A percentile compares a stretch with the other conserved stretches of the same genome.
phyloP scores from a whole-genome alignment of 2,888 invertebrate genomes.

The Spodoptera exigua region DNA sequence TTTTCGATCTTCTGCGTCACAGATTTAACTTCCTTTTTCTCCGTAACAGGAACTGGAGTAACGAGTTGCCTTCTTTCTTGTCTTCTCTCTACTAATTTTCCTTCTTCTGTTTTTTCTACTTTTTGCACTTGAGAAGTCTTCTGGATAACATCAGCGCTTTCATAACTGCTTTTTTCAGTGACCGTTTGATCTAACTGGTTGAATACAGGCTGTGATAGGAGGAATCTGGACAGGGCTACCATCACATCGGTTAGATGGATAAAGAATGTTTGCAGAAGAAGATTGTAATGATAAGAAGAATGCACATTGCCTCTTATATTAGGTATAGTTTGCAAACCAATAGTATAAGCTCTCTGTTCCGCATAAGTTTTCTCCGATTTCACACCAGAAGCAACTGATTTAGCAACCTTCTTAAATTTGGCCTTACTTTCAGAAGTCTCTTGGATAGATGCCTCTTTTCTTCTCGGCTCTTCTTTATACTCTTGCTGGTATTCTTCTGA shows the following conservation, averaged over 20 bases:
- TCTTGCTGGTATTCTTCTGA: constrained; percentile 60
- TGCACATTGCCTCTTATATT: constrained; percentile 75
- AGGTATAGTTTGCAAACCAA: constrained; percentile 81
- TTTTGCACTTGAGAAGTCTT: constrained; percentile 33
- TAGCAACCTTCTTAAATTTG: constrained; percentile 33
- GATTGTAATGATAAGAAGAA: constrained; percentile 75
- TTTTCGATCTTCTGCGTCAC: constrained; percentile 40
- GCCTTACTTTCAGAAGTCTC: constrained; percentile 42
- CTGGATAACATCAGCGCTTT: constrained; percentile 9
- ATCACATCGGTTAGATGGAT: constrained; percentile 85
- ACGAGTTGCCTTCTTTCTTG: constrained; percentile 18
- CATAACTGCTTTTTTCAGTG: constrained; percentile 19
- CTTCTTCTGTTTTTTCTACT: constrained; percentile 30
- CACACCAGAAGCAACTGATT: constrained; percentile 13
- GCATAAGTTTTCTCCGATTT: constrained; percentile 47
- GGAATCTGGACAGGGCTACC: constrained; percentile 81
- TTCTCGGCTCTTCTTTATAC: constrained; percentile 44
- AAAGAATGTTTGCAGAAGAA: constrained; percentile 82
- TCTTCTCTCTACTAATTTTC: constrained; percentile 35
- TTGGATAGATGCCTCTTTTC: constrained; percentile 27
- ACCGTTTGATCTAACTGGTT: constrained; percentile 22
- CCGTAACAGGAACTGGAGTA: constrained; percentile 41
- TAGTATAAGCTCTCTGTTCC: constrained; percentile 73
- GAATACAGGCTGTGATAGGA: constrained; percentile 72
- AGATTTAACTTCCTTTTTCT: constrained; percentile 41